A percentile compares a stretch with the other conserved stretches of the same genome.
Evolutionary conservation across 2,888 invertebrate genomes (phyloP).

Genomic region (Eupithecia inturbata): DNA sequence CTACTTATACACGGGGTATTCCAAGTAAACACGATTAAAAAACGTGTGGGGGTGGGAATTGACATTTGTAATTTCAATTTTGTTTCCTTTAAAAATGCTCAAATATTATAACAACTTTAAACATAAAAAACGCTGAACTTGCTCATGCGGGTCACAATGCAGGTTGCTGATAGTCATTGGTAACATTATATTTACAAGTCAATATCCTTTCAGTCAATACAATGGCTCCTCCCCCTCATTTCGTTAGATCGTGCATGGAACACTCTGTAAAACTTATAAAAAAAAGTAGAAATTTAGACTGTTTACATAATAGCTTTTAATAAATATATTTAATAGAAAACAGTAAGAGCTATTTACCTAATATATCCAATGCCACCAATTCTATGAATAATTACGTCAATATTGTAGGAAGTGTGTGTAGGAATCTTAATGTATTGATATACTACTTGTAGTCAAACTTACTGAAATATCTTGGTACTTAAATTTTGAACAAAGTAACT

Average conservation of each 20-base stretch:
- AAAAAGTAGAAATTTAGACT: constrained; percentile 34
- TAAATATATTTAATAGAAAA: constrained; percentile 24
- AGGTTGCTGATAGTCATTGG: neutral
- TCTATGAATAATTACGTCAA: constrained; percentile 9
- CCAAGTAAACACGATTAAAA: neutral
- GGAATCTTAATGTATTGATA: constrained; percentile 14
- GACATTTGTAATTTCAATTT: neutral
- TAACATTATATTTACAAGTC: neutral
- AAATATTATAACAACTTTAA: neutral
- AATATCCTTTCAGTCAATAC: neutral
- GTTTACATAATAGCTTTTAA: constrained; percentile 38
- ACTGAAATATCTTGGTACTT: neutral
- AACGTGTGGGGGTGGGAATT: neutral
- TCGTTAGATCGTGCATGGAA: neutral
- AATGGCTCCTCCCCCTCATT: neutral
- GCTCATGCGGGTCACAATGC: neutral
- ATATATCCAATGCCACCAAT: constrained; percentile 7
- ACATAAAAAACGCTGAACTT: neutral
- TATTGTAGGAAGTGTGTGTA: constrained; percentile 12
- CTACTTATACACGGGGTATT: constrained; percentile 4
- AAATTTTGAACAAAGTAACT: neutral
- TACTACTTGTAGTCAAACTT: constrained; percentile 13
- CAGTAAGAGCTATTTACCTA: constrained; percentile 16
- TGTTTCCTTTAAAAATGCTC: neutral
- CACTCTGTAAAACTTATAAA: constrained; percentile 22